These are phyloP conservation scores for Greenwoodochromis staneri DNA, from an alignment of 2,113 vertebrate species.

Conservation along the genomic window DNA sequence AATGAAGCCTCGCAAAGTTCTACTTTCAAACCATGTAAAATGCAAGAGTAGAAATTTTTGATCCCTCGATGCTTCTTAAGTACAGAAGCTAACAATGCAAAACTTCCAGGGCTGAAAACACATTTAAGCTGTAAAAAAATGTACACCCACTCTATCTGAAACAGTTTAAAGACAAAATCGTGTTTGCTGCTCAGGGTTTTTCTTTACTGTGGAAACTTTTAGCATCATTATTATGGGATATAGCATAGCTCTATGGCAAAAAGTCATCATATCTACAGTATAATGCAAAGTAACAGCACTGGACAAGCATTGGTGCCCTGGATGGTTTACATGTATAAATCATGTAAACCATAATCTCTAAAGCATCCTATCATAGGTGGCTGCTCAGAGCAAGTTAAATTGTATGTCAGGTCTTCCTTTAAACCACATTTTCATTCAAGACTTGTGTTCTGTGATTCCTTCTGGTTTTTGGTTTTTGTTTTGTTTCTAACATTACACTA, in stretches of 20 bases:
- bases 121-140: not conserved
- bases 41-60: not conserved
- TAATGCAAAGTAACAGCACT: not conserved
- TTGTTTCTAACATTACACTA: not conserved
- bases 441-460: not conserved
- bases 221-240: not conserved
- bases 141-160: not conserved
- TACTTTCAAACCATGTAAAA: not conserved
- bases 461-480: rapidly evolving
- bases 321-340: not conserved
- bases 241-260: not conserved
- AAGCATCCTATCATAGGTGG: not conserved
- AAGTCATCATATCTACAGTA: not conserved
- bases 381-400: not conserved
- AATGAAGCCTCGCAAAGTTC: not conserved
- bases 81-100: not conserved
- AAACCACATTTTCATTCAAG: not conserved
- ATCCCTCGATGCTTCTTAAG: not conserved
- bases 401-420: not conserved
- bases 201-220: not conserved
- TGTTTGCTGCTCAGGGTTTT: not conserved
- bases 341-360: not conserved
- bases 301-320: not conserved
- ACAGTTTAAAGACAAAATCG: not conserved
- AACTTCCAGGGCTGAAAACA: not conserved